phyloP scores from a whole-genome alignment of 2,797 vertebrate genomes.

The Karalla daura region DNA sequence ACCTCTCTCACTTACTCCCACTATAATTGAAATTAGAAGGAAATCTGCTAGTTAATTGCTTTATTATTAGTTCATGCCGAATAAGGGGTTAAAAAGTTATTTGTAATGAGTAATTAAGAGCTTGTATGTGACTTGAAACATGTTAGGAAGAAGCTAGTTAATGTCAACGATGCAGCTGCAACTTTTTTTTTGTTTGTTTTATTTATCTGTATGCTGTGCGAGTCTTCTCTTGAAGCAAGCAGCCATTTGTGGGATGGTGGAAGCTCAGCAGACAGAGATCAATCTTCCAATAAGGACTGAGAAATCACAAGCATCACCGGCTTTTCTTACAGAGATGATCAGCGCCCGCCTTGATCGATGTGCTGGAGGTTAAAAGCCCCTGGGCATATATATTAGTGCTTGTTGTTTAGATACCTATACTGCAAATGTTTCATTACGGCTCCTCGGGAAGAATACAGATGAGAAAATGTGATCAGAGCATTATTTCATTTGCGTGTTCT shows the following conservation, averaged over 20 bases:
- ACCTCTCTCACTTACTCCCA: too few relatives aligned
- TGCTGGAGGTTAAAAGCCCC: slow-evolving; percentile 3
- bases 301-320: slow-evolving; percentile 12
- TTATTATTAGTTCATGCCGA: too few relatives aligned
- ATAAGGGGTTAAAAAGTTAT: too few relatives aligned
- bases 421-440: slow-evolving; percentile 8
- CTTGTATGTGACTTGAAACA: too few relatives aligned
- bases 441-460: slow-evolving; percentile 12
- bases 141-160: too few relatives aligned
- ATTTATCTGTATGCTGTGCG: slow-evolving; percentile 31
- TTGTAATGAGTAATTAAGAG: too few relatives aligned
- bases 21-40: too few relatives aligned
- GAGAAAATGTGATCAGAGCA: slow-evolving; percentile 19
- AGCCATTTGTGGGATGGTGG: slow-evolving; percentile 19
- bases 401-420: slow-evolving; percentile 28
- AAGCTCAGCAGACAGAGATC: slow-evolving; percentile 31
- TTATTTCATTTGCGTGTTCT: too few relatives aligned
- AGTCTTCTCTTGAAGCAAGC: slow-evolving; percentile 8
- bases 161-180: slow-evolving; percentile 29
- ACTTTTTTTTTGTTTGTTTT: slow-evolving; percentile 29
- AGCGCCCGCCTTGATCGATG: slow-evolving; percentile 22
- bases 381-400: slow-evolving; percentile 22
- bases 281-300: slow-evolving; percentile 3
- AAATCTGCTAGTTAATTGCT: too few relatives aligned
- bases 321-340: slow-evolving; percentile 26